Evolutionary conservation across 2,888 invertebrate species (phyloP).

Genomic region (Hoplodrina blanda): DNA sequence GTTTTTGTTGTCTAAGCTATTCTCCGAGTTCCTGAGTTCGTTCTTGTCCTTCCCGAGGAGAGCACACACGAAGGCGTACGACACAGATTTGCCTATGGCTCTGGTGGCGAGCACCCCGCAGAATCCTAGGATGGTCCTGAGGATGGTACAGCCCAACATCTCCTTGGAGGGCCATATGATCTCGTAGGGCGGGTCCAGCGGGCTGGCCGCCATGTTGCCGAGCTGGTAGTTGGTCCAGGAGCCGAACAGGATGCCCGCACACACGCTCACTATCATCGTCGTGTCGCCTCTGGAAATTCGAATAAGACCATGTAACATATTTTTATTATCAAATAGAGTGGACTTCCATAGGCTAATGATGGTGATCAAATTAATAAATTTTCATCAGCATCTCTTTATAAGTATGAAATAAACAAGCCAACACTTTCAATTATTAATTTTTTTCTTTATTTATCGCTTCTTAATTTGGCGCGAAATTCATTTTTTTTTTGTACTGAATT

Average conservation of each 20-base stretch:
- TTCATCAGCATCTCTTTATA: neutral
- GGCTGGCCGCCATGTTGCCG: conserved; percentile 92
- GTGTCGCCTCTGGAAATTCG: conserved; percentile 95
- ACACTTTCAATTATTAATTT: neutral
- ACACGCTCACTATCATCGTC: conserved; percentile 95
- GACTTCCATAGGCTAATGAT: neutral
- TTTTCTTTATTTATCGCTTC: too few relatives aligned
- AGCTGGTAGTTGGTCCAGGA: conserved; percentile 96
- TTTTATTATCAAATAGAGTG: neutral
- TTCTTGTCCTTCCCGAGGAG: conserved; percentile 92
- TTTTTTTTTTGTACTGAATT: too few relatives aligned
- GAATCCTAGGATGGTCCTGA: conserved; percentile 94
- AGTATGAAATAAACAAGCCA: too few relatives aligned
- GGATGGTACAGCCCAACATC: conserved; percentile 92
- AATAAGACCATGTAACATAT: neutral
- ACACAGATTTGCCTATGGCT: conserved; percentile 92
- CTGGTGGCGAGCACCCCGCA: conserved; percentile 93
- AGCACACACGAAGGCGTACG: conserved; percentile 93
- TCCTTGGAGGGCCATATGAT: conserved; percentile 95
- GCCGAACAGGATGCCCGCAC: conserved; percentile 94
- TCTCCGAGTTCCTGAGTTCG: conserved; percentile 92
- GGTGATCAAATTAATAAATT: neutral
- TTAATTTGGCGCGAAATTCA: neutral
- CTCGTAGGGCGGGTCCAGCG: conserved; percentile 93
- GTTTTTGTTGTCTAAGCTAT: conserved; percentile 92